phyloP scores from a whole-genome alignment of 2,113 vertebrate genomes.

The Dissostichus mawsoni region DNA sequence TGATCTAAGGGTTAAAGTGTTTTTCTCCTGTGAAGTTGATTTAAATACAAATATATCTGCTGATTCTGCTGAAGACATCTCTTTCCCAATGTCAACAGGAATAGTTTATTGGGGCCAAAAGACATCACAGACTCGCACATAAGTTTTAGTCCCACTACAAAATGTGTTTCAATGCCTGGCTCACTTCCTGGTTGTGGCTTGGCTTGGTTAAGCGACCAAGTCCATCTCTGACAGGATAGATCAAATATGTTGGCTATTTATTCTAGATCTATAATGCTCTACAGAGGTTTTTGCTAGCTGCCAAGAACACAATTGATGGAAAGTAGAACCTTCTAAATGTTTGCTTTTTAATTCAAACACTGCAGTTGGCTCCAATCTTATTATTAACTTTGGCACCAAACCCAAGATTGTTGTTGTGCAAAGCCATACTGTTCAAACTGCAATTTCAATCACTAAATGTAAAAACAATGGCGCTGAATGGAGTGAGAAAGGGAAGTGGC shows the following conservation, averaged over 20 bases:
- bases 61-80: too few relatives aligned
- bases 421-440: neutral
- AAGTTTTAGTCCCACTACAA: too few relatives aligned
- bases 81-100: too few relatives aligned
- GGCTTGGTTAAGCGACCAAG: too few relatives aligned
- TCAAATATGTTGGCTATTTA: neutral
- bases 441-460: neutral
- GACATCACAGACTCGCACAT: too few relatives aligned
- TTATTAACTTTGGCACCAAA: neutral
- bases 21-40: too few relatives aligned
- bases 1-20: too few relatives aligned
- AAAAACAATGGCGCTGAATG: neutral
- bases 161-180: too few relatives aligned
- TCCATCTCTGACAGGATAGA: neutral
- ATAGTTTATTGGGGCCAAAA: too few relatives aligned
- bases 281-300: neutral
- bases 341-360: neutral
- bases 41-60: too few relatives aligned
- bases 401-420: neutral
- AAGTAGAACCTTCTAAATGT: neutral
- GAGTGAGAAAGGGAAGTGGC: constrained; percentile 30
- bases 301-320: neutral
- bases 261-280: neutral
- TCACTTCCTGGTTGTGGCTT: too few relatives aligned
- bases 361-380: neutral